These are phyloP conservation scores for Baryphthengus martii DNA, from an alignment of 2,113 vertebrate species.

Conservation along the genomic window DNA sequence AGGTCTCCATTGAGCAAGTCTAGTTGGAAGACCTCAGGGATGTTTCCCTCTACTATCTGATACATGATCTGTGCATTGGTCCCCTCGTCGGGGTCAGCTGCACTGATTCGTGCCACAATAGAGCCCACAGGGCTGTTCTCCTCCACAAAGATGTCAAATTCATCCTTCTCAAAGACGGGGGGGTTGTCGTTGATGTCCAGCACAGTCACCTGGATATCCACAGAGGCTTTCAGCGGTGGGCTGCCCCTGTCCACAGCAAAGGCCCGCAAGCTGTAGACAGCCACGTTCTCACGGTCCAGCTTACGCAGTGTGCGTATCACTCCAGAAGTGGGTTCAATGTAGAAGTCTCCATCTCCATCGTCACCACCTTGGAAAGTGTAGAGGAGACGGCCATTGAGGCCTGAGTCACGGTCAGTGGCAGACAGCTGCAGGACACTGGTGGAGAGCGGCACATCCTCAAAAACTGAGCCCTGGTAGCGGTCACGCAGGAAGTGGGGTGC, in stretches of 20 bases:
- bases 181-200: constrained; percentile 96
- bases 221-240: constrained; percentile 83
- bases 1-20: constrained; percentile 94
- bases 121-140: constrained; percentile 92
- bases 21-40: constrained; percentile 91
- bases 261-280: constrained; percentile 85
- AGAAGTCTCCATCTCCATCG: constrained; percentile 92
- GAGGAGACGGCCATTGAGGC: constrained; percentile 85
- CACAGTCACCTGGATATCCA: constrained; percentile 87
- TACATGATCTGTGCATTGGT: constrained; percentile 97
- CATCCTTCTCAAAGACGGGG: constrained; percentile 91
- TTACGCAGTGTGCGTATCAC: constrained; percentile 90
- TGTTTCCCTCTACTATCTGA: constrained; percentile 94
- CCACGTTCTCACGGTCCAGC: constrained; percentile 91
- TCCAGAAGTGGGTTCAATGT: constrained; percentile 89
- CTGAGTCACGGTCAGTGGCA: constrained; percentile 88
- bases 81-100: constrained; percentile 89
- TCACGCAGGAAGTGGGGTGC: constrained; percentile 84
- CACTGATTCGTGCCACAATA: constrained; percentile 86
- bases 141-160: constrained; percentile 87
- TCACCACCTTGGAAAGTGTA: constrained; percentile 92
- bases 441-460: constrained; percentile 85
- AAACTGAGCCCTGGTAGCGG: constrained; percentile 87
- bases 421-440: constrained; percentile 94
- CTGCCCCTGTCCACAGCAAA: constrained; percentile 88